Evolutionary conservation across 1,140 invertebrate genomes (phyloP), one percentile per base, ranked within the genome.

Genomic region (Drosophila trapezifrons): DNA sequence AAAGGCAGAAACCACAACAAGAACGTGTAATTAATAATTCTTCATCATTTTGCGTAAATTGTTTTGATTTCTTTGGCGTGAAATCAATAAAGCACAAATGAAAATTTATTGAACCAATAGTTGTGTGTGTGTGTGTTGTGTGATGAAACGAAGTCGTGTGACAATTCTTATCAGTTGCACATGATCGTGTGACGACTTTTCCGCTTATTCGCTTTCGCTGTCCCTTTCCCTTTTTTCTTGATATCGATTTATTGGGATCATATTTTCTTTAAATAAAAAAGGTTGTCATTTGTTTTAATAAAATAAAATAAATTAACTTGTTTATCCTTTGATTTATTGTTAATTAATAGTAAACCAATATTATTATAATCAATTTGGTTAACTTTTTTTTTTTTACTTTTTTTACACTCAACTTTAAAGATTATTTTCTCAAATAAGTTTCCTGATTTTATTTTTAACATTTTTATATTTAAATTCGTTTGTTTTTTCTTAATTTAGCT

Each of bases 141-240:
- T 75, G 52, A 57, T 35, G 66, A 73, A 70, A 43, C 52, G 57
- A 71, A 76, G 75, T 86, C 82, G 82, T 85, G 82, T 86, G 82
- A 86, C 78, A 80, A 43, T 59, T 58, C 84, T 89, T 89, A 89
- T 89, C 84, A 89, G 70, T 84, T 89, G 70, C 84, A 89, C 84
- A 89, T 89, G 84, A 89, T 86, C 75, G 77, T 80, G 76, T 65
- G 56, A 77, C 75, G 56, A 77, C 75, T 63, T 38, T 40, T 29
- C 5, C 27, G 35, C 20, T 18, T 12, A 9, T 17, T 55, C n/a
- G 20, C 27, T 25, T 12, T 13, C 52, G n/a, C 42, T 32, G 35
- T 65, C n/a, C 20, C 27, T 32, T 17, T 40, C n/a, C 17, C 32
- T 15, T 8, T 18, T 22, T 32, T 55, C 54, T 51, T 55, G 62